Evolutionary conservation across 2,113 vertebrate species (phyloP).

Genomic region (Acanthisitta chloris): DNA sequence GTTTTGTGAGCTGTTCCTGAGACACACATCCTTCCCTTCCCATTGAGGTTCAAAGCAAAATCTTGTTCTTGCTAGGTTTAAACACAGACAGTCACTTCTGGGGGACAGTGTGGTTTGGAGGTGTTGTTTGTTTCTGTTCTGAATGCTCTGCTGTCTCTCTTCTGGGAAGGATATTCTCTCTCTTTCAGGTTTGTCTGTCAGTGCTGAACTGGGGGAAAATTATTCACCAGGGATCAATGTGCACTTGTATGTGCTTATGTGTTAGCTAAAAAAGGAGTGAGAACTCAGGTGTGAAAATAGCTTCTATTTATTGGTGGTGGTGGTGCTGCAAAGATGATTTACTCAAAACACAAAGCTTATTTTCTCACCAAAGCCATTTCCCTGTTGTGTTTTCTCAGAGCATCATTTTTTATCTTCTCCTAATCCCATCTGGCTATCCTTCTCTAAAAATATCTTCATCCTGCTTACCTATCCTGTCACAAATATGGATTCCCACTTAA

Average conservation of each 20-base stretch:
- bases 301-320: fast-evolving
- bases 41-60: neutral
- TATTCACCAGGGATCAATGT: fast-evolving
- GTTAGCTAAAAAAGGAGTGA: neutral
- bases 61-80: neutral
- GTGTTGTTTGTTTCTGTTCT: neutral
- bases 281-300: neutral
- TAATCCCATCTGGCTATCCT: neutral
- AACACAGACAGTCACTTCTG: neutral
- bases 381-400: neutral
- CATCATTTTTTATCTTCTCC: neutral
- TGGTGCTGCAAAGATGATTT: neutral
- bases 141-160: neutral
- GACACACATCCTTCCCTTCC: neutral
- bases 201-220: neutral
- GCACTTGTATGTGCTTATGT: neutral
- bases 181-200: neutral
- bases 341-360: neutral
- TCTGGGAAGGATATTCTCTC: neutral
- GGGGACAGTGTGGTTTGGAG: neutral
- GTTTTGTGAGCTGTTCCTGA: neutral
- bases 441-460: neutral
- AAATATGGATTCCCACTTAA: neutral
- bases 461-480: neutral
- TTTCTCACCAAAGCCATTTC: neutral